Evolutionary conservation across 53 echinoderm and acorn worm genomes (phyloP), one percentile per base, ranked within the genome.

Genomic region (Arbacia lixula): DNA sequence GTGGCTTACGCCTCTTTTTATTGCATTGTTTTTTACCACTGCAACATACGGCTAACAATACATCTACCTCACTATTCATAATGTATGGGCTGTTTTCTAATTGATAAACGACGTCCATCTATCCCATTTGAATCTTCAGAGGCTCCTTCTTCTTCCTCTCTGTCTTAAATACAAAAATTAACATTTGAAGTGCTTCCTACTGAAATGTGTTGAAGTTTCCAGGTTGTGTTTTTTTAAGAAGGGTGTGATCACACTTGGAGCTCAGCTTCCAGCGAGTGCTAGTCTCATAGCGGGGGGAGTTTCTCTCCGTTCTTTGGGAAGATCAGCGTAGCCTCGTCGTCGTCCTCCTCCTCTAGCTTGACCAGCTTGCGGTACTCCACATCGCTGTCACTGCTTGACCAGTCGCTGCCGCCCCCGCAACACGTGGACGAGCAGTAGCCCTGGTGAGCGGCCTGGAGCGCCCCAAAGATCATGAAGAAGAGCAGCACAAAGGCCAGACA

Each of bases 401-500:
- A 29, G 25, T 60, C 25, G 36, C 60, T 28, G 1, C 16, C 37
- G 2, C 79, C 28, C 19, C 21, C 35, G n/a, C 79, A 78, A n/a
- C n/a, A n/a, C n/a, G n/a, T n/a, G n/a, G n/a, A n/a, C 16, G 25
- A 22, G 53, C 58, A 78, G 41, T 60, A 78, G 3, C 79, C 79
- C n/a, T 40, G 39, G 26, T 57, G 36, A 20, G 38, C 60, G 24
- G 60, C 58, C 42, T 78, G 79, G 12, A 78, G 60, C n/a, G 60
- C 35, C 10, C 79, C 79, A 29, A 78, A 78, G 79, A 78, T 60
- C 38, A 78, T 39, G 79, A 12, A 26, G 61, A 78, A 78, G 12
- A 78, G 60, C 4, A 78, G 79, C 14, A 78, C 12, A 26, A 25
- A 78, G 6, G 60, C 27, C 29, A 57, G 28, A 29, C 79, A 60